Conservation (phyloP, 2,113 vertebrate species). For the Alosa alosa region DNA sequence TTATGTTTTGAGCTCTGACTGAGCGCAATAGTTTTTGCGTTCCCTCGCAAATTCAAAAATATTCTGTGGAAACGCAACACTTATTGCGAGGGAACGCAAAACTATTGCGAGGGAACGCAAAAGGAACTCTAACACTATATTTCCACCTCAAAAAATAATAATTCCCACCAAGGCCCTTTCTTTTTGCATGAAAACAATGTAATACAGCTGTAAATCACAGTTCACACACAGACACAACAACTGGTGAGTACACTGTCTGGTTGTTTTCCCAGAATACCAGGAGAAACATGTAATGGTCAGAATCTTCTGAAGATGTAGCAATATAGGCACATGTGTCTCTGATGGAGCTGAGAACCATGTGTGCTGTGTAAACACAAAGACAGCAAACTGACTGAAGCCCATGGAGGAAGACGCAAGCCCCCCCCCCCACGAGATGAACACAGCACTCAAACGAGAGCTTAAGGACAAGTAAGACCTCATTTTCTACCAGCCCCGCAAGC, state of each 20-base stretch:
- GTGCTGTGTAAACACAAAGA: neutral
- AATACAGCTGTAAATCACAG: too few relatives aligned
- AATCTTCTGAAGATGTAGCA: neutral
- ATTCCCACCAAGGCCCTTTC: neutral
- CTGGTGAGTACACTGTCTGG: neutral
- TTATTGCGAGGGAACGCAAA: too few relatives aligned
- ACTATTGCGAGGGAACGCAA: too few relatives aligned
- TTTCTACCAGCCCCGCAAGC: neutral
- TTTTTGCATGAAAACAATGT: neutral
- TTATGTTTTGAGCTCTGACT: too few relatives aligned
- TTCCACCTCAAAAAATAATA: too few relatives aligned
- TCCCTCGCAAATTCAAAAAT: too few relatives aligned
- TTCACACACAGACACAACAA: too few relatives aligned
- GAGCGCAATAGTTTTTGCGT: too few relatives aligned
- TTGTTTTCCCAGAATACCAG: neutral
- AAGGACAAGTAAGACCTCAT: conserved; percentile 20
- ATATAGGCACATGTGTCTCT: neutral
- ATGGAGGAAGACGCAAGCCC: neutral
- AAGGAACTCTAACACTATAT: too few relatives aligned
- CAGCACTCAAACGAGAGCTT: neutral
- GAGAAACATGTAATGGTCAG: too few relatives aligned
- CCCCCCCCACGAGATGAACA: neutral
- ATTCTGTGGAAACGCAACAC: too few relatives aligned
- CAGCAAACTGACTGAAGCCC: neutral
- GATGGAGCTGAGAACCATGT: neutral